Evolutionary conservation across 2,113 vertebrate genomes (phyloP).

Genomic region (Anas platyrhynchos): DNA sequence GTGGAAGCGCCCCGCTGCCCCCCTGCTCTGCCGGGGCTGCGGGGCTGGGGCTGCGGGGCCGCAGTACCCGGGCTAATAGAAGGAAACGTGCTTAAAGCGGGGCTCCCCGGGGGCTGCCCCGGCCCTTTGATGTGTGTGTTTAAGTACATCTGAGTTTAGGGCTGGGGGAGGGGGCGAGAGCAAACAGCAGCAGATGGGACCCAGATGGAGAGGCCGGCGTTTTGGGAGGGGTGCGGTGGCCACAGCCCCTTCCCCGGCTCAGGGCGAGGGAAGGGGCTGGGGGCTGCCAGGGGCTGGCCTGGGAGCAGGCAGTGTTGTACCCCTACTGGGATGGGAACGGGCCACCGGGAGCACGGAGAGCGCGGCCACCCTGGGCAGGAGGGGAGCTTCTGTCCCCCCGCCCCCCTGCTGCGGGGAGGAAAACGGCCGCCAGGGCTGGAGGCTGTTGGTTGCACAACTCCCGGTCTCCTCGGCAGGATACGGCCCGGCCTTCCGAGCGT

Average conservation of each 20-base stretch:
- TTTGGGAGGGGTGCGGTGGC: neutral
- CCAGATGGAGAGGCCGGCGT: slow-evolving; percentile 49
- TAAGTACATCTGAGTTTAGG: slow-evolving; percentile 61
- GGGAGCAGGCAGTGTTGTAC: neutral
- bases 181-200: slow-evolving; percentile 70
- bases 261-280: neutral
- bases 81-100: slow-evolving; percentile 41
- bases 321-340: neutral
- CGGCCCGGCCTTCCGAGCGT: neutral
- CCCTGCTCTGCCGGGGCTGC: neutral
- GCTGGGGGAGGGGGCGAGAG: slow-evolving; percentile 39
- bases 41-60: neutral
- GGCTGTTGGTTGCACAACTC: neutral
- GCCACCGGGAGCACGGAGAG: rapidly evolving
- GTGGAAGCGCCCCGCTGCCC: neutral
- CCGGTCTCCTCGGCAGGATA: neutral
- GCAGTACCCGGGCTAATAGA: neutral
- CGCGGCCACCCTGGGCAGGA: neutral
- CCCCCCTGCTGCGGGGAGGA: neutral
- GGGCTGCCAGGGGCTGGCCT: rapidly evolving
- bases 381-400: neutral
- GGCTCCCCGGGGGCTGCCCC: slow-evolving; percentile 1
- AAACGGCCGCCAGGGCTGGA: neutral
- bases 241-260: neutral
- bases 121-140: slow-evolving; percentile 70